These are phyloP conservation scores for Pseudomyrmex flavicornis DNA, from an alignment of 1,140 invertebrate genomes.

Conservation along the genomic window DNA sequence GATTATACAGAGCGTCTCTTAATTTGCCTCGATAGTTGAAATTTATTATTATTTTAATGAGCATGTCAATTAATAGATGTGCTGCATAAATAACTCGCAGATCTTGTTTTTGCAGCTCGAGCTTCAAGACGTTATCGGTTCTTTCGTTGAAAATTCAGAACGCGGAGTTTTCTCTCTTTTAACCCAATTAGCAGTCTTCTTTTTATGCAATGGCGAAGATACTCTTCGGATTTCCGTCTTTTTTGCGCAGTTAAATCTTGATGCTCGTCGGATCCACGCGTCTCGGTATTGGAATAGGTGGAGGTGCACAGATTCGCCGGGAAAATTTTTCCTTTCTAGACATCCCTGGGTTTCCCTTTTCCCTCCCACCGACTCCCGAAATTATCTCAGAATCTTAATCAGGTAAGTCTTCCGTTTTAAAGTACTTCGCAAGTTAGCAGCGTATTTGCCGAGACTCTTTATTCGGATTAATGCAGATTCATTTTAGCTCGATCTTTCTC, in stretches of 20 bases:
- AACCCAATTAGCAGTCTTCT: neutral
- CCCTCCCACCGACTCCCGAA: constrained; percentile 38
- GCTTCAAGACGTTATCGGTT: neutral
- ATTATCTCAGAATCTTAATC: constrained; percentile 72
- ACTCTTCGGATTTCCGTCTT: constrained; percentile 11
- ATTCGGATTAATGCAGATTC: constrained; percentile 50
- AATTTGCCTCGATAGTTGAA: neutral
- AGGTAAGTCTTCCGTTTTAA: constrained; percentile 63
- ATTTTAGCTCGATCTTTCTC: constrained; percentile 27
- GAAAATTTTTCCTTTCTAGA: constrained; percentile 20
- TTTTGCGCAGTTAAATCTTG: constrained; percentile 24
- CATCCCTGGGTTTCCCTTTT: neutral
- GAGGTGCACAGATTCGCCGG: constrained; percentile 17
- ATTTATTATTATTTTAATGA: constrained; percentile 18
- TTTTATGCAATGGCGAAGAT: neutral
- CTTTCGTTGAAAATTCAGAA: neutral
- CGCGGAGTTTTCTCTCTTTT: constrained; percentile 11
- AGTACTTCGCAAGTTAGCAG: constrained; percentile 51
- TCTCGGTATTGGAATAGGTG: constrained; percentile 23
- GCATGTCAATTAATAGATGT: neutral
- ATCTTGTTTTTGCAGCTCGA: neutral
- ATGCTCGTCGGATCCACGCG: neutral
- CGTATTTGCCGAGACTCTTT: constrained; percentile 41
- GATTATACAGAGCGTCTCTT: neutral
- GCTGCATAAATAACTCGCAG: too few relatives aligned